A percentile compares a stretch with the other conserved stretches of the same genome.
Evolutionary conservation across 2,113 vertebrate species (phyloP).

Genomic region (Varanus komodoensis): DNA sequence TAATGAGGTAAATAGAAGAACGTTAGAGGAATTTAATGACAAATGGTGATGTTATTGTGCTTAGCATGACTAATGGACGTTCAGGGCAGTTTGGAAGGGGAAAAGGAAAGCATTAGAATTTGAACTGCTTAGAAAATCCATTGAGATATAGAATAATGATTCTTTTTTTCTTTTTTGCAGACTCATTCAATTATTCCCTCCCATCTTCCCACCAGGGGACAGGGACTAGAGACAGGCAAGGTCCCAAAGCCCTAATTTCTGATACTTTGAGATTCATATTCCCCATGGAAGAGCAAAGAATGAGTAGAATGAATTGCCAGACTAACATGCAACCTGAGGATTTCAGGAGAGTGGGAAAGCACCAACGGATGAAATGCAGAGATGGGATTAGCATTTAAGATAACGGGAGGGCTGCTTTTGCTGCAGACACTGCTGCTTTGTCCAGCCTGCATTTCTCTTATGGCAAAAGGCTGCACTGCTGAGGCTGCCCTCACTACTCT

Average conservation of each 20-base stretch:
- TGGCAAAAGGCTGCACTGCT: not conserved
- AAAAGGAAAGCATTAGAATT: no score
- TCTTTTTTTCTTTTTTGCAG: no score
- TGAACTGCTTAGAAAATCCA: no score
- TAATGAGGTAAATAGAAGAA: no score
- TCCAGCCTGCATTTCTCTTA: no score
- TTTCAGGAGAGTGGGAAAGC: not conserved
- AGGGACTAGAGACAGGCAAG: not conserved
- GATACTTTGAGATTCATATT: not conserved
- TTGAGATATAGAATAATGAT: no score
- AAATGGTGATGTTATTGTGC: no score
- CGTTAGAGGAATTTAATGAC: no score
- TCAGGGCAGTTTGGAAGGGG: no score
- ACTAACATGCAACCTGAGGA: no score
- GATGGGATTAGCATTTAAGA: not conserved
- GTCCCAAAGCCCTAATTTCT: not conserved
- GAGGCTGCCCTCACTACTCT: not conserved
- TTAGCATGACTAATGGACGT: no score
- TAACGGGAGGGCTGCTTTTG: not conserved
- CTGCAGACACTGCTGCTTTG: not conserved
- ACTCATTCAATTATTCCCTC: no score
- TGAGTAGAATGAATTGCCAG: not conserved
- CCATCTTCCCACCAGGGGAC: not conserved
- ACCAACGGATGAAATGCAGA: not conserved
- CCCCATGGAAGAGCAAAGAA: not conserved